Evolutionary conservation across 2,113 vertebrate species (phyloP).

Genomic region (Psettodes erumei): DNA sequence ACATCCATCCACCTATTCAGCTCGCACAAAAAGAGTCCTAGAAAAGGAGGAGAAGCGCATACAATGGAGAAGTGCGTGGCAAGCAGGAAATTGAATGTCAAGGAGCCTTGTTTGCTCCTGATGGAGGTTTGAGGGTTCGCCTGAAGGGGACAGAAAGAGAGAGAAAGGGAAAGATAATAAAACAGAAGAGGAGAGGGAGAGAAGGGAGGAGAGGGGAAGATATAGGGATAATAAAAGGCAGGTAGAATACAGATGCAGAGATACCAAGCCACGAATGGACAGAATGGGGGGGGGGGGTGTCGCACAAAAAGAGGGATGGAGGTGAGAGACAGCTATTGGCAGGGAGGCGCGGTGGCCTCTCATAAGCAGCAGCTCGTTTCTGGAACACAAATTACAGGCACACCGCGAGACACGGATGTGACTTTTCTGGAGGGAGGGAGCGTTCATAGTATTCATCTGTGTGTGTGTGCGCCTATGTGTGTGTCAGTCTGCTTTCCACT

Average conservation of each 20-base stretch:
- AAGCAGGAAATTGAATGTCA: conserved; percentile 87
- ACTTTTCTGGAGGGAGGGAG: conserved; percentile 47
- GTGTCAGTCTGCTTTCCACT: conserved; percentile 56
- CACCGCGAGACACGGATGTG: conserved; percentile 46
- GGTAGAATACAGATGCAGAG: conserved; percentile 60
- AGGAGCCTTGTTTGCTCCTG: conserved; percentile 83
- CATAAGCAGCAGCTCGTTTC: conserved; percentile 58
- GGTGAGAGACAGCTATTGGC: conserved; percentile 18
- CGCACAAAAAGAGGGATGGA: conserved; percentile 23
- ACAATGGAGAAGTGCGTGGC: conserved; percentile 77
- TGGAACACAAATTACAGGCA: conserved; percentile 40
- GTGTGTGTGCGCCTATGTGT: conserved; percentile 7
- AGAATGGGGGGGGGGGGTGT: conserved; percentile 22
- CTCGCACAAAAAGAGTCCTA: conserved; percentile 64
- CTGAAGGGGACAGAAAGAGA: conserved; percentile 67
- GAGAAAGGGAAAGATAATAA: conserved; percentile 59
- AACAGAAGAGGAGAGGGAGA: conserved; percentile 32
- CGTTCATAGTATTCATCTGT: conserved; percentile 25
- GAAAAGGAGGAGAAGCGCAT: conserved; percentile 61
- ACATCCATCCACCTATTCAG: conserved; percentile 69
- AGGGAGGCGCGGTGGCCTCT: conserved; percentile 47
- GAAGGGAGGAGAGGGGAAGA: conserved; percentile 30
- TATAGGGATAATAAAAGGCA: conserved; percentile 46
- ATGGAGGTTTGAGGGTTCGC: conserved; percentile 80
- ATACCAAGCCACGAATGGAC: conserved; percentile 42